A percentile compares a stretch with the other conserved stretches of the same genome.
Evolutionary conservation across 1,140 invertebrate species (phyloP).

Genomic region (Piezodorus guildinii): DNA sequence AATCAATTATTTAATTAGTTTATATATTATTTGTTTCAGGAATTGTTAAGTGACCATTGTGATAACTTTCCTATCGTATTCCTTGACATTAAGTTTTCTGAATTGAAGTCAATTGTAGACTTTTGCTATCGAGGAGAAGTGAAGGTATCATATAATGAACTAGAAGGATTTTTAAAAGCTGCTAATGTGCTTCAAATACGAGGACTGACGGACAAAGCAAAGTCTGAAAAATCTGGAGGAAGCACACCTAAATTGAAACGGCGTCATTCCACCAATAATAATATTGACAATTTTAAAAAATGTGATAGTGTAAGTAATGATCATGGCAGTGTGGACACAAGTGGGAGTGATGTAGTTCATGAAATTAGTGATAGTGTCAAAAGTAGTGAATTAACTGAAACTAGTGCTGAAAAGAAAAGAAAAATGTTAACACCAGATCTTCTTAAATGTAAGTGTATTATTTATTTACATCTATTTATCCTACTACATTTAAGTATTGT

Average conservation of each 20-base stretch:
- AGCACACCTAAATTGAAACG: neutral
- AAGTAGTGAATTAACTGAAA: neutral
- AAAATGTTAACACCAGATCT: neutral
- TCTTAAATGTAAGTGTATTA: neutral
- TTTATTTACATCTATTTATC: too few relatives aligned
- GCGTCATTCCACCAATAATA: neutral
- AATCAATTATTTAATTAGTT: neutral
- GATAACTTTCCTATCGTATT: slow-evolving; percentile 86
- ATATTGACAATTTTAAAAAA: neutral
- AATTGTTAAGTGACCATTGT: slow-evolving; percentile 71
- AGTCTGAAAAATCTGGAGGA: neutral
- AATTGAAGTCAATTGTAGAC: slow-evolving; percentile 82
- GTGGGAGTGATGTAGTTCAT: neutral
- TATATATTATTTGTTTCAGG: slow-evolving; percentile 44
- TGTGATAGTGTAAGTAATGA: slow-evolving; percentile 1
- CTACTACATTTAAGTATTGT: too few relatives aligned
- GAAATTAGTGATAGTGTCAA: neutral
- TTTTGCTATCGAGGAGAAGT: slow-evolving; percentile 92
- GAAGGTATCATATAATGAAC: slow-evolving; percentile 82
- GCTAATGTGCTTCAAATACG: slow-evolving; percentile 86
- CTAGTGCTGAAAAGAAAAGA: neutral
- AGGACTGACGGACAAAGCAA: slow-evolving; percentile 57
- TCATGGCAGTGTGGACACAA: neutral
- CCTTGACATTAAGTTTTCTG: slow-evolving; percentile 80
- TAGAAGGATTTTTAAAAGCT: slow-evolving; percentile 75